Conservation (phyloP, 2,797 vertebrate species). For the Sebastes hubbsi region DNA sequence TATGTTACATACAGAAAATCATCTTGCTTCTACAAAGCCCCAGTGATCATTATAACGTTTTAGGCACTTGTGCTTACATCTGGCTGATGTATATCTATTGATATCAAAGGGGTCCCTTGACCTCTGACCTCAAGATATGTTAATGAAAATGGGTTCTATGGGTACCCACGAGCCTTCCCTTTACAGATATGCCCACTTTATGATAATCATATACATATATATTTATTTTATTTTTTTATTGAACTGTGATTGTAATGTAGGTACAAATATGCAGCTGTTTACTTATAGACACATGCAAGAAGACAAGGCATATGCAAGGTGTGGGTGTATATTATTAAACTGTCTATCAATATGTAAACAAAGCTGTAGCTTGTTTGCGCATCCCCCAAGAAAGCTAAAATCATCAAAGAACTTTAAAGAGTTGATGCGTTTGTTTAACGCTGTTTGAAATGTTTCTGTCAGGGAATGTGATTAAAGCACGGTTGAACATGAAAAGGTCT, state of each 20-base stretch:
- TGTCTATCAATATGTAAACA: neutral
- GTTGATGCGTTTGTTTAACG: neutral
- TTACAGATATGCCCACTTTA: neutral
- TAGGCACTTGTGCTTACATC: neutral
- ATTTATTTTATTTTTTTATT: too few species aligned
- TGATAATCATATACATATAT: too few species aligned
- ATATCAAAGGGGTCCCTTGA: neutral
- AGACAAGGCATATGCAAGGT: too few species aligned
- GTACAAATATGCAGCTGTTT: neutral
- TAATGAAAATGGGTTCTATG: too few species aligned
- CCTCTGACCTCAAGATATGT: too few species aligned
- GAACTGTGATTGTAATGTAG: neutral
- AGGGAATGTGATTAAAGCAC: neutral
- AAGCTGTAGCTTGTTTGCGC: neutral
- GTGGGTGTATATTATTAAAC: too few species aligned
- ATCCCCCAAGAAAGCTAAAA: neutral
- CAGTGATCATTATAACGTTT: neutral
- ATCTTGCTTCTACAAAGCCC: neutral
- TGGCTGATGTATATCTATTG: neutral
- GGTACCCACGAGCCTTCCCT: fast-evolving
- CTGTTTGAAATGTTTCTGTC: neutral
- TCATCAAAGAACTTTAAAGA: neutral
- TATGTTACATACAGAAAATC: neutral
- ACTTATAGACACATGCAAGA: neutral
- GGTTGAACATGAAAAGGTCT: neutral